A percentile compares a stretch with the other conserved stretches of the same genome.
phyloP scores from a whole-genome alignment of 2,113 vertebrate species.

The Mastomys natalensis region DNA sequence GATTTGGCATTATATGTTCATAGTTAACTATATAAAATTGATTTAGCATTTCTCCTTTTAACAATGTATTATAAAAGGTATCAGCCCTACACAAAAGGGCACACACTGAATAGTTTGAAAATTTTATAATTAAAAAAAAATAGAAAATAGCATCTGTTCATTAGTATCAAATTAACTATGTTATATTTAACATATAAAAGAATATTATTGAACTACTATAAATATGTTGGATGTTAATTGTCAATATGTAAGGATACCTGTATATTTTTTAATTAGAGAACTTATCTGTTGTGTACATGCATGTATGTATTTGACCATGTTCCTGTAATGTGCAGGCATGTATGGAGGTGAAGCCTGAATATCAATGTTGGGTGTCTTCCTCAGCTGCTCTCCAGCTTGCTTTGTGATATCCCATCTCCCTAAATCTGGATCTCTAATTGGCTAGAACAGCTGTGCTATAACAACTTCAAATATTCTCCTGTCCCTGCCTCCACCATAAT shows the following conservation, averaged over 20 bases:
- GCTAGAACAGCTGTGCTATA: background rate
- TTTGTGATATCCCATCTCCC: background rate
- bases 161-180: background rate
- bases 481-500: background rate
- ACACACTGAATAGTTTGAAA: background rate
- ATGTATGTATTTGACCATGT: no score
- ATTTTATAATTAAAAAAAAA: slow-evolving; percentile 6
- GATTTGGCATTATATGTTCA: background rate
- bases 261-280: background rate
- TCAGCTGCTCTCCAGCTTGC: background rate
- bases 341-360: background rate
- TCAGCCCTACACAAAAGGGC: background rate
- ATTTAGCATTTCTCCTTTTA: background rate
- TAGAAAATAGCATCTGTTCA: background rate
- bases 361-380: background rate
- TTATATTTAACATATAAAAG: background rate
- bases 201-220: background rate
- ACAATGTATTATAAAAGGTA: slow-evolving; percentile 23
- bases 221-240: background rate
- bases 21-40: slow-evolving; percentile 33
- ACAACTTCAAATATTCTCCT: background rate
- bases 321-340: background rate
- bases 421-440: background rate
- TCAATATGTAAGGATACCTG: background rate
- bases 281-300: background rate